Conservation (phyloP, 2,113 vertebrate genomes). For the Podocnemis expansa region DNA sequence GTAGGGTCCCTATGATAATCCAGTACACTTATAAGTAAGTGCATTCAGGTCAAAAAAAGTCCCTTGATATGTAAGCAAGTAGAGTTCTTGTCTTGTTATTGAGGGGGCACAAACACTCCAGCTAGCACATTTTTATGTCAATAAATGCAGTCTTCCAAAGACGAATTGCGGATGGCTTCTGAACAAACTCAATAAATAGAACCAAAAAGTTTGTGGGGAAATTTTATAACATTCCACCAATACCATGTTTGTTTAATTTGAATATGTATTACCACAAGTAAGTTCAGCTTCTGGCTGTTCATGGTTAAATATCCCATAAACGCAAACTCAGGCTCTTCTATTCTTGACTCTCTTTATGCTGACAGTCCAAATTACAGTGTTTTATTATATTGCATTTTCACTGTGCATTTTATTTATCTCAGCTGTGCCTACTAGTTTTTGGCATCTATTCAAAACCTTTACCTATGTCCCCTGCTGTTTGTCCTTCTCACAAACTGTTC, state of each 20-base stretch:
- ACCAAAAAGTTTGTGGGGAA: not conserved
- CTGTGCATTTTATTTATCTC: conserved; percentile 79
- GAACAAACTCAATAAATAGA: conserved; percentile 41
- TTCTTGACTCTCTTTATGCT: conserved; percentile 71
- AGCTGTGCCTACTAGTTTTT: conserved; percentile 60
- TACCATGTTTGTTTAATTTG: conserved; percentile 49
- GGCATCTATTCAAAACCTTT: conserved; percentile 70
- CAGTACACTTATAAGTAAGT: not conserved
- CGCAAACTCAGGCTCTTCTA: conserved; percentile 66
- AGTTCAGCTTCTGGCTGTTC: conserved; percentile 26
- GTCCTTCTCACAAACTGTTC: conserved; percentile 59
- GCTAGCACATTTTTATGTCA: not conserved
- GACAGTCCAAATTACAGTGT: conserved; percentile 78
- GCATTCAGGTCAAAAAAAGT: not conserved
- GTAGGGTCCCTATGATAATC: not conserved
- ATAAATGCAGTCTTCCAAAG: not conserved
- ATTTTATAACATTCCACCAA: conserved; percentile 49
- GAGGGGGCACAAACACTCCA: not conserved
- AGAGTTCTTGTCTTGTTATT: not conserved
- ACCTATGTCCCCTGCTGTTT: conserved; percentile 62
- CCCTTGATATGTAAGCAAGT: not conserved
- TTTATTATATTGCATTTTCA: conserved; percentile 80
- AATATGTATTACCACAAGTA: conserved; percentile 56
- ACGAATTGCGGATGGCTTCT: not conserved
- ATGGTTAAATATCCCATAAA: conserved; percentile 70